A percentile compares a stretch with the other conserved stretches of the same genome.
These are phyloP conservation scores for Drosophila arizonae DNA, from an alignment of 1,140 invertebrate species.

Conservation along the genomic window DNA sequence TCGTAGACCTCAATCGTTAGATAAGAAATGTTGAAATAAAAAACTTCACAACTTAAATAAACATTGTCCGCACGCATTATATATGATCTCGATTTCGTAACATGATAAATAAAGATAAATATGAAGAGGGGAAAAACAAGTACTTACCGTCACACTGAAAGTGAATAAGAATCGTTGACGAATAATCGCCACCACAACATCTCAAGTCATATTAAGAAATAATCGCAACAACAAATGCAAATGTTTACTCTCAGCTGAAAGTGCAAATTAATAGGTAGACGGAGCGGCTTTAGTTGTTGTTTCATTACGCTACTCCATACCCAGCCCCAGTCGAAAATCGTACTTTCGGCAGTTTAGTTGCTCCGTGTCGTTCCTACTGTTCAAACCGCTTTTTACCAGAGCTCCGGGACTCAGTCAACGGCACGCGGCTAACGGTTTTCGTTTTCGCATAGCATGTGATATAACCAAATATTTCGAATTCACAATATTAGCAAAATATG, in stretches of 20 bases:
- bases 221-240: slow-evolving; percentile 15
- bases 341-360: slow-evolving; percentile 23
- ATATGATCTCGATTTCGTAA: slow-evolving; percentile 52
- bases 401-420: not conserved
- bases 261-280: slow-evolving; percentile 53
- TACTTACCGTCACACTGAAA: slow-evolving; percentile 8
- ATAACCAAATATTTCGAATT: slow-evolving; percentile 1
- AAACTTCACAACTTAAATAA: slow-evolving; percentile 51
- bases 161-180: slow-evolving; percentile 8
- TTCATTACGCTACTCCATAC: slow-evolving; percentile 7
- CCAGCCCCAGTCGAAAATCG: slow-evolving; percentile 6
- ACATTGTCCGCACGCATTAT: slow-evolving; percentile 41
- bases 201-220: slow-evolving; percentile 25
- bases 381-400: slow-evolving; percentile 10
- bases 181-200: not conserved
- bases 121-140: slow-evolving; percentile 41
- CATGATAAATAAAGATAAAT: slow-evolving; percentile 61
- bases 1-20: slow-evolving; percentile 18
- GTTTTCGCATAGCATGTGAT: slow-evolving; percentile 35
- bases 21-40: slow-evolving; percentile 56
- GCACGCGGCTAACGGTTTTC: slow-evolving; percentile 12
- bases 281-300: slow-evolving; percentile 34
- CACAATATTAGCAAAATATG: slow-evolving; percentile 18
- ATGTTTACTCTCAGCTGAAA: slow-evolving; percentile 28
- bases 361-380: slow-evolving; percentile 8